Conservation (phyloP, 2,113 vertebrate genomes). For the Chamaetylas fuelleborni region DNA sequence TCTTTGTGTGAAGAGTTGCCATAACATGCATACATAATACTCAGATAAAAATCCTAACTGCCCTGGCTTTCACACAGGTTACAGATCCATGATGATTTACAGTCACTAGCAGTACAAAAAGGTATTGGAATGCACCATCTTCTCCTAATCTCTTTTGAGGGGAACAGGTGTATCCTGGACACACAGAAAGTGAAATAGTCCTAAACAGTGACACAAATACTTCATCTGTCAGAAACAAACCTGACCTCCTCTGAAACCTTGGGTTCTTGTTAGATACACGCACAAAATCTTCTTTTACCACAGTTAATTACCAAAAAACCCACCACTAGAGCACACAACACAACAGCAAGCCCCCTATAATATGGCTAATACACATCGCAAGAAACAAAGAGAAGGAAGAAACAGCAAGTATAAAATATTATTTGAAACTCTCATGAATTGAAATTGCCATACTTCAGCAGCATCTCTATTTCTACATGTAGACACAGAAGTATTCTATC, state of each 20-base stretch:
- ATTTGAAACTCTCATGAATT: neutral
- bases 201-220: neutral
- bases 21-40: neutral
- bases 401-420: neutral
- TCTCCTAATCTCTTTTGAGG: neutral
- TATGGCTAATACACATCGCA: neutral
- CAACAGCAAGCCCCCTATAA: fast-evolving
- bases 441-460: neutral
- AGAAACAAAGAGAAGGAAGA: neutral
- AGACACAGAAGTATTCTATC: neutral
- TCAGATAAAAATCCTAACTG: neutral
- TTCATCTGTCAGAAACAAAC: neutral
- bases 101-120: neutral
- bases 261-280: neutral
- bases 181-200: neutral
- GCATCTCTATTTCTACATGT: neutral
- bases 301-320: neutral
- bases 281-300: neutral
- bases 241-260: neutral
- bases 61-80: neutral
- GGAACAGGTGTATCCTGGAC: neutral
- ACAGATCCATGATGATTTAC: neutral
- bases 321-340: neutral
- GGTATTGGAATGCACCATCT: neutral
- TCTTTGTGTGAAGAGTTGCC: neutral